phyloP scores from a whole-genome alignment of 37 sponge, comb jelly and placozoan species.

The Beroe forskalii region DNA sequence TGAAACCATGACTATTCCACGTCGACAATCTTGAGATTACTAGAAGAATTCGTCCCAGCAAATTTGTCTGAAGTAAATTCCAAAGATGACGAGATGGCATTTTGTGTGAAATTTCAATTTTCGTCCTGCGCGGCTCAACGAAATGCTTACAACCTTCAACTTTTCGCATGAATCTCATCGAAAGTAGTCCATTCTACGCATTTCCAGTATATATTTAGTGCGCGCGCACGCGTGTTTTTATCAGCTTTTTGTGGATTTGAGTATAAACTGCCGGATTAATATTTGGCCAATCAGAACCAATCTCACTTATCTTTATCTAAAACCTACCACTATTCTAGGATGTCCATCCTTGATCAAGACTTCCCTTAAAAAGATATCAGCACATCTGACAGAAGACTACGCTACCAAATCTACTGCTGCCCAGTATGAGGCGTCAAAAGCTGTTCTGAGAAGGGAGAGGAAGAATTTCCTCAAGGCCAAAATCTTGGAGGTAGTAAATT shows the following conservation, averaged over 20 bases:
- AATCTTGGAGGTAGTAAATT: not conserved
- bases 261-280: no score
- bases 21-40: not conserved
- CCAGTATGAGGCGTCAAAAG: not conserved
- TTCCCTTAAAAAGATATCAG: conserved; percentile 34
- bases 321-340: not conserved
- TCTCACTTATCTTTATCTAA: no score
- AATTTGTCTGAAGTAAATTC: no score
- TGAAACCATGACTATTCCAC: no score
- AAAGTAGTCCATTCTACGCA: not conserved
- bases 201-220: conserved; percentile 34
- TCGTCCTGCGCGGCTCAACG: conserved; percentile 17
- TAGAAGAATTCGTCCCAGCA: not conserved
- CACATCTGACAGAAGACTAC: not conserved
- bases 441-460: conserved; percentile 26
- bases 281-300: no score
- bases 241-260: no score
- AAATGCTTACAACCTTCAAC: conserved; percentile 47
- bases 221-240: conserved; percentile 51
- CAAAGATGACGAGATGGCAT: no score
- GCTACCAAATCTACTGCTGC: not conserved
- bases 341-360: not conserved
- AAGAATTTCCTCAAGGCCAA: not conserved
- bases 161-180: not conserved
- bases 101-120: no score